A percentile compares a stretch with the other conserved stretches of the same genome.
Evolutionary conservation across 1,140 invertebrate genomes (phyloP).

Genomic region (Eciton burchellii): DNA sequence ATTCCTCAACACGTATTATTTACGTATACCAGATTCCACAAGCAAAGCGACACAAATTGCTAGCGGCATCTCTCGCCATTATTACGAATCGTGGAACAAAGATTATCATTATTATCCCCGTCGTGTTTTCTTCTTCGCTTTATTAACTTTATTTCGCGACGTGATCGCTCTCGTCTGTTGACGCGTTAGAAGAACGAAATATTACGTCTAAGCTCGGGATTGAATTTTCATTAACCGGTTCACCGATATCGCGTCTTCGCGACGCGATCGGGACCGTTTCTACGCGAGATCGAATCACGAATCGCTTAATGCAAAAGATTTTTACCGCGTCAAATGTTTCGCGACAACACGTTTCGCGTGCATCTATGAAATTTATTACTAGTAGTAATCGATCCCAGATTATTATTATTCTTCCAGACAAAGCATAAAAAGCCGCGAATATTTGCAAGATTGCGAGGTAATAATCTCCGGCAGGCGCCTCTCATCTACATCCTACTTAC

Average conservation of each 20-base stretch:
- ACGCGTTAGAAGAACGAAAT: conserved; percentile 27
- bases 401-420: too few species aligned
- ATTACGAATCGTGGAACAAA: neutral
- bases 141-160: conserved; percentile 18
- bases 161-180: conserved; percentile 26
- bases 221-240: conserved; percentile 56
- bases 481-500: neutral
- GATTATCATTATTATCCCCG: conserved; percentile 43
- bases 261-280: conserved; percentile 12
- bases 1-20: neutral
- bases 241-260: neutral
- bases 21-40: conserved; percentile 28
- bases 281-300: neutral
- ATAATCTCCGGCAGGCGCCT: neutral
- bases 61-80: conserved; percentile 20
- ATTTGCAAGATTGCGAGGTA: too few species aligned
- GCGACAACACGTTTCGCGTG: too few species aligned
- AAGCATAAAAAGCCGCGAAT: too few species aligned
- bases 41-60: conserved; percentile 27
- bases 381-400: neutral
- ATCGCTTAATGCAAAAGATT: conserved; percentile 15
- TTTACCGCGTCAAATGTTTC: neutral
- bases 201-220: neutral
- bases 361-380: too few species aligned
- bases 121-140: conserved; percentile 5